Evolutionary conservation across 1,140 invertebrate species (phyloP).

Genomic region (Eumeta japonica): DNA sequence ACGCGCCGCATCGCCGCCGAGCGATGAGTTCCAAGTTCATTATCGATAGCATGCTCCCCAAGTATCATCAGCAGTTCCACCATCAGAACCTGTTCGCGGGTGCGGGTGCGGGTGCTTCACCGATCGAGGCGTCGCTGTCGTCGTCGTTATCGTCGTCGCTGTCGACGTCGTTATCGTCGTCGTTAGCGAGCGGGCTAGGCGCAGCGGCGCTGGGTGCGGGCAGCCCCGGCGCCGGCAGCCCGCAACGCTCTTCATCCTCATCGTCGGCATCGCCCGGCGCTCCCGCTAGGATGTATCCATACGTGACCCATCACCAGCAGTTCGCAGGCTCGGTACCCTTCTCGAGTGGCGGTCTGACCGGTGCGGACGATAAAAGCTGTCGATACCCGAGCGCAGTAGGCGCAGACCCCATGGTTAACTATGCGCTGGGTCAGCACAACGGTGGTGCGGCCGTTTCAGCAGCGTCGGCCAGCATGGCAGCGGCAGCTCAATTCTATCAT

Average conservation of each 20-base stretch:
- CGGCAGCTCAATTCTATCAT: conserved; percentile 85
- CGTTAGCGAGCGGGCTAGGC: conserved; percentile 64
- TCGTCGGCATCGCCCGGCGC: conserved; percentile 54
- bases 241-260: conserved; percentile 45
- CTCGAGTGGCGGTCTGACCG: conserved; percentile 53
- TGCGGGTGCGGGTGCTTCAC: conserved; percentile 52
- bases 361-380: conserved; percentile 76
- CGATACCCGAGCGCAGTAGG: conserved; percentile 69
- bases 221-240: conserved; percentile 58
- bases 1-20: conserved; percentile 57
- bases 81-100: conserved; percentile 53
- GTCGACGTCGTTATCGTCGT: conserved; percentile 61
- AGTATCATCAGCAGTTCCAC: conserved; percentile 72
- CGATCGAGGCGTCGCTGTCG: conserved; percentile 59
- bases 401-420: conserved; percentile 78
- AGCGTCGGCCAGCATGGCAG: conserved; percentile 73
- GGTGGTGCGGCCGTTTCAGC: conserved; percentile 70
- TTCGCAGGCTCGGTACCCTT: conserved; percentile 57
- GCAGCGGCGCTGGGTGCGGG: conserved; percentile 48
- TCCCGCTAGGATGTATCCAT: conserved; percentile 68
- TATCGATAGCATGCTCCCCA: conserved; percentile 95
- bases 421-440: conserved; percentile 73
- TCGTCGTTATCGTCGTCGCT: conserved; percentile 66
- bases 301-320: conserved; percentile 63
- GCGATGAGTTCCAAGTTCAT: conserved; percentile 94